A percentile compares a stretch with the other conserved stretches of the same genome.
phyloP scores from a whole-genome alignment of 2,113 vertebrate genomes.

The Craseonycteris thonglongyai region DNA sequence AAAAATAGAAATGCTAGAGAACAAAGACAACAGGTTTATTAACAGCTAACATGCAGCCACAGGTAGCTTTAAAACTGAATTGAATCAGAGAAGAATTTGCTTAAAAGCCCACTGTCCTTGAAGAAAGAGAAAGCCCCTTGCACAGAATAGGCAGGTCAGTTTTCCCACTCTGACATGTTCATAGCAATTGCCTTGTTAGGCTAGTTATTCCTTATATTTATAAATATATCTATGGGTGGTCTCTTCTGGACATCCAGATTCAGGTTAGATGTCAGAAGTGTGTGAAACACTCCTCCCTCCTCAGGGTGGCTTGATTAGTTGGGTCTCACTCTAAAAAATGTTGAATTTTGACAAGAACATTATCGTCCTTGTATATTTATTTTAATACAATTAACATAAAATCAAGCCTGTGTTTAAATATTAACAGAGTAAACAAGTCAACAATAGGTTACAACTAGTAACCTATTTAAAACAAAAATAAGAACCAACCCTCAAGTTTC shows the following conservation, averaged over 20 bases:
- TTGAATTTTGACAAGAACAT: not conserved
- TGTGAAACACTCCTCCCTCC: not conserved
- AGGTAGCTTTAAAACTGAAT: constrained; percentile 17
- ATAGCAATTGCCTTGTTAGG: not conserved
- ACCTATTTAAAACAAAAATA: constrained; percentile 2
- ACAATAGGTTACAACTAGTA: not conserved
- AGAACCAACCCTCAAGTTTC: not conserved
- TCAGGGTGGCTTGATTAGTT: not conserved
- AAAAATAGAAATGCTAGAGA: constrained; percentile 31
- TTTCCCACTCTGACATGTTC: constrained; percentile 4
- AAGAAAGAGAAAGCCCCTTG: constrained; percentile 22
- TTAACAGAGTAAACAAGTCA: constrained; percentile 5
- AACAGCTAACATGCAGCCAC: constrained; percentile 29
- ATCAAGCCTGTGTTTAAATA: not conserved
- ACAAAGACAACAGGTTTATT: not conserved
- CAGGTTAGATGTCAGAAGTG: not conserved
- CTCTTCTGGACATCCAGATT: not conserved
- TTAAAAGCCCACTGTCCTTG: constrained; percentile 24
- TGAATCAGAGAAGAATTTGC: not conserved
- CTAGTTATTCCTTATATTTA: not conserved
- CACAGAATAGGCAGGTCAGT: not conserved
- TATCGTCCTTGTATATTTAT: not conserved
- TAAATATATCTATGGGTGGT: not conserved
- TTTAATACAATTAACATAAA: not conserved
- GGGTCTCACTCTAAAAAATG: not conserved